Base-by-base conservation (phyloP, 2,888 invertebrate genomes). In the Rhagophthalmus giganteus region DNA sequence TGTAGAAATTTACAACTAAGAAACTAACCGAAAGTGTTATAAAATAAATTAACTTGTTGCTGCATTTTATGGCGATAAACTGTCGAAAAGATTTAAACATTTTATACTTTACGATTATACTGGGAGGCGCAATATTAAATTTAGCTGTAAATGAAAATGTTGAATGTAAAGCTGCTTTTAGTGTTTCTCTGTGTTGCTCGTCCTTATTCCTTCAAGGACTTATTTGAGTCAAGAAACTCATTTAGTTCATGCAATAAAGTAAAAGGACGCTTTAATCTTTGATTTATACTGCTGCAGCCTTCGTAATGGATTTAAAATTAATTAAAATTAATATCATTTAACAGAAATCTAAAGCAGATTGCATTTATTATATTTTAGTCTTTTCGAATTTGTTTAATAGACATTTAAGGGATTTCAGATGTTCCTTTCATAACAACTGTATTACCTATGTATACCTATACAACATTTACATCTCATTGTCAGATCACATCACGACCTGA, bases 141-240 rank as follows among this genome's bases (percentile, higher is more conserved):
- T 25, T 31, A 14, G 12, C 24, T 41, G 12, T 24, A 32, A 39
- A 41, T 41, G 31, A 32, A 41, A 31, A 32, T 32, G 40, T 15
- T 31, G 11, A 41, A 12, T 32, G 25, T 28, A 41, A 31, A 32
- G 31, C 2, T 6, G 16, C 40, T 32, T 28, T 30, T 20, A 28
- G 39, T 30, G 32, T 32, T 41, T 16, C 32, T 20, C 31, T 10
- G 24, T 9, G 31, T 31, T 31, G 31, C 31, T 30, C 40, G 24
- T 41, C 40, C n/a, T 7, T 38, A 30, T 30, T 40, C 31, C 16
- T 41, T 25, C 13, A 24, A 31, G 24, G 24, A 24, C 11, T 30
- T 35, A 26, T 39, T 39, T 6, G 14, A 39, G 31, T 12, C 28
- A 32, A 31, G 25, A 13, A 41, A 31, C 40, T 32, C 31, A 32